phyloP scores from a whole-genome alignment of 2,113 vertebrate genomes.

The human (Homo sapiens) region DNA sequence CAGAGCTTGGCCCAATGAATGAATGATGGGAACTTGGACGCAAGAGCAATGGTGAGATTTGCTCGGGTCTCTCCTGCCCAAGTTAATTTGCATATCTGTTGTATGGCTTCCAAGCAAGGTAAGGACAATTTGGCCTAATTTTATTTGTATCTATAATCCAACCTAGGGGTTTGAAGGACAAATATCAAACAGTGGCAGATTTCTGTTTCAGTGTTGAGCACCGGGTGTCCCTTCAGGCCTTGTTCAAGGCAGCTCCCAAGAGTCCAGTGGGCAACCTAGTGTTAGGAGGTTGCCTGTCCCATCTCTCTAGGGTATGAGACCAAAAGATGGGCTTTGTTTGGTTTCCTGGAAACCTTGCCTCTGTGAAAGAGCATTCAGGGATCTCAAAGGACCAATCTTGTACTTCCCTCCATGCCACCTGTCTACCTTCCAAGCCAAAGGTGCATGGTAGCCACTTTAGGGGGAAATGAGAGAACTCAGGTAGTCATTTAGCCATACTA shows the following conservation, averaged over 20 bases:
- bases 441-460: not conserved
- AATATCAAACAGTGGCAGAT: not conserved
- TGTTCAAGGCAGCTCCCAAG: rapidly evolving
- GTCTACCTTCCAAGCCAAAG: not conserved
- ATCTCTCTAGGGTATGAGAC: not conserved
- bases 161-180: not conserved
- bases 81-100: not conserved
- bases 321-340: not conserved
- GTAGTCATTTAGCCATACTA: not conserved
- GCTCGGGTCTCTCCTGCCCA: rapidly evolving
- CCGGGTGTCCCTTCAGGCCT: too few relatives aligned
- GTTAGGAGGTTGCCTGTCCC: too few relatives aligned
- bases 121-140: not conserved
- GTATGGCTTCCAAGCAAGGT: not conserved
- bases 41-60: not conserved
- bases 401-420: rapidly evolving
- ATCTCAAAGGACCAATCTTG: not conserved
- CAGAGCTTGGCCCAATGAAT: rapidly evolving
- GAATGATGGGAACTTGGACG: rapidly evolving
- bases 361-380: not conserved
- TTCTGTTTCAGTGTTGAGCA: not conserved
- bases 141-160: not conserved
- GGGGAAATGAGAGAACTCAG: rapidly evolving
- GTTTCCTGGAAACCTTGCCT: not conserved
- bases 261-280: not conserved